These are phyloP conservation scores for Polypterus senegalus DNA, from an alignment of 2,113 vertebrate genomes.

Conservation along the genomic window DNA sequence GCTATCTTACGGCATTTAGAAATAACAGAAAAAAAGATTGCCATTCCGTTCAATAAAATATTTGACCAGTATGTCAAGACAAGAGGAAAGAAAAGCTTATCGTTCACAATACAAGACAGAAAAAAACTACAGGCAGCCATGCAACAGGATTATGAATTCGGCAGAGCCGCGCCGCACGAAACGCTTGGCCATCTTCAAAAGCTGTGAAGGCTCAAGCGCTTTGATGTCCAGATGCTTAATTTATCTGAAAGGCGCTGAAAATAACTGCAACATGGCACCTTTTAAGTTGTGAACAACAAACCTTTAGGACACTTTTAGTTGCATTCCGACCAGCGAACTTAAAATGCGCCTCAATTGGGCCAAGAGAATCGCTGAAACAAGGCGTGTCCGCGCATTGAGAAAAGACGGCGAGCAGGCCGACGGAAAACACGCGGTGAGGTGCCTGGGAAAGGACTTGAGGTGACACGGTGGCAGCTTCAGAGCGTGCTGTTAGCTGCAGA, in stretches of 20 bases:
- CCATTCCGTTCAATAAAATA: too few species aligned
- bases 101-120: too few species aligned
- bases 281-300: not conserved
- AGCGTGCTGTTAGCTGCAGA: too few species aligned
- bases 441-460: too few species aligned
- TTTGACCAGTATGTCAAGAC: too few species aligned
- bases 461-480: too few species aligned
- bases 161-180: not conserved
- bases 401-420: not conserved
- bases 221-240: not conserved
- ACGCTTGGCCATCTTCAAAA: not conserved
- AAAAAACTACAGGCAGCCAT: not conserved
- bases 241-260: too few species aligned
- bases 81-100: too few species aligned
- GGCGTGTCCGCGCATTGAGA: not conserved
- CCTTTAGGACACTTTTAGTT: not conserved
- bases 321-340: not conserved
- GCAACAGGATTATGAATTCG: not conserved
- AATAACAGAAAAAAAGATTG: too few species aligned
- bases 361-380: not conserved
- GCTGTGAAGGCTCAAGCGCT: not conserved
- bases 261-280: not conserved
- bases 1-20: too few species aligned
- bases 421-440: too few species aligned
- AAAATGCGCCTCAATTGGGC: not conserved